phyloP scores from a whole-genome alignment of 2,113 vertebrate genomes.

The Triplophysa siluroides region DNA sequence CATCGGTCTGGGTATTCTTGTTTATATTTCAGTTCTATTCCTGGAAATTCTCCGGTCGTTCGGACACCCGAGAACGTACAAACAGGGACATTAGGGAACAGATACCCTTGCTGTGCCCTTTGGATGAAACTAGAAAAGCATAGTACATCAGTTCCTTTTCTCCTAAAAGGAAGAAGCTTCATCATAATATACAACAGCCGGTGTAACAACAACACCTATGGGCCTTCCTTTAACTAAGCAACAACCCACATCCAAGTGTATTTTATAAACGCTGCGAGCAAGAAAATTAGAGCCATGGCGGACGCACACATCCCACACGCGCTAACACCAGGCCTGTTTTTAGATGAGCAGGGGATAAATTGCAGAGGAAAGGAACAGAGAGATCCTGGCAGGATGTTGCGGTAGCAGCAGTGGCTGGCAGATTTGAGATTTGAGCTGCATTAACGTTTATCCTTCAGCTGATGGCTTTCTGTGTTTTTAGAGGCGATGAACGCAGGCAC shows the following conservation, averaged over 20 bases:
- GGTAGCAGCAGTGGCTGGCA: conserved; percentile 37
- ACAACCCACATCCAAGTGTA: conserved; percentile 33
- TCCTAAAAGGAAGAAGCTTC: neutral
- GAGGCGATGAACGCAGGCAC: conserved; percentile 14
- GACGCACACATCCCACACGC: conserved; percentile 46
- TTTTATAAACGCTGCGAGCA: conserved; percentile 24
- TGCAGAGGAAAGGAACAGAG: neutral
- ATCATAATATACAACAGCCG: conserved; percentile 32
- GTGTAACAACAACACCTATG: conserved; percentile 26
- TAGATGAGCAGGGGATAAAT: conserved; percentile 37
- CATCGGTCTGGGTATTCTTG: conserved; percentile 8
- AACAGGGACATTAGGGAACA: neutral
- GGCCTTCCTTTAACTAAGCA: conserved; percentile 24
- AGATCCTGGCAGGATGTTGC: conserved; percentile 19
- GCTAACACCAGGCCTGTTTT: conserved; percentile 28
- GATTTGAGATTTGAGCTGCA: conserved; percentile 45
- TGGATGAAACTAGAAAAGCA: neutral
- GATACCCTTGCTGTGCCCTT: no score
- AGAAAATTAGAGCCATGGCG: conserved; percentile 56
- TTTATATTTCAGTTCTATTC: conserved; percentile 31
- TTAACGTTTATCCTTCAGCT: conserved; percentile 47
- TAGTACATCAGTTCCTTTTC: neutral
- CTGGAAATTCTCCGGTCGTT: neutral
- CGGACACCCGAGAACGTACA: neutral
- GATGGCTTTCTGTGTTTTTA: conserved; percentile 44